Conservation (phyloP, 2,888 invertebrate genomes). For the Sinhomidia bicolor region DNA sequence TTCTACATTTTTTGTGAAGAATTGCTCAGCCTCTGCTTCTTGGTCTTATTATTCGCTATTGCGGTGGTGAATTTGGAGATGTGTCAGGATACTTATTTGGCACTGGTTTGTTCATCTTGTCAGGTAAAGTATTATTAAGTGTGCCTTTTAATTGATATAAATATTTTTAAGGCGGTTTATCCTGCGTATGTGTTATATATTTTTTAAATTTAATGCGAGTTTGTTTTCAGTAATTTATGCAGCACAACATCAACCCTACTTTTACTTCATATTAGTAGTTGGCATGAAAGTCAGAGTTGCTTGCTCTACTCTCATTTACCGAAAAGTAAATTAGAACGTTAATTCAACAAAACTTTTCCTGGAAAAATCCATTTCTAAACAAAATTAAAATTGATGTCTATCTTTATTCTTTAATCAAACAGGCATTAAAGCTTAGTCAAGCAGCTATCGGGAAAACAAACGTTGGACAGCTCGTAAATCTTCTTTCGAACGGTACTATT, state of each 20-base stretch:
- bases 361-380: neutral
- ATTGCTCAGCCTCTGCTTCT: conserved; percentile 78
- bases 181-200: no score
- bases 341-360: neutral
- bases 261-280: conserved; percentile 85
- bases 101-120: conserved; percentile 80
- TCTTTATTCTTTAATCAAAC: neutral
- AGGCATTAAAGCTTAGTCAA: conserved; percentile 90
- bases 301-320: conserved; percentile 91
- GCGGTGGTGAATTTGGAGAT: conserved; percentile 65
- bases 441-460: conserved; percentile 93
- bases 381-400: neutral
- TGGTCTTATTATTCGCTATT: conserved; percentile 78
- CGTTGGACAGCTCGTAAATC: conserved; percentile 95
- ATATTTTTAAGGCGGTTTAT: no score
- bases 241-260: conserved; percentile 83
- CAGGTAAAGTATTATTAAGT: conserved; percentile 69
- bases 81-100: conserved; percentile 82
- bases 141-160: neutral
- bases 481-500: conserved; percentile 90
- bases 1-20: no score
- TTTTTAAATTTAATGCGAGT: no score
- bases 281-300: conserved; percentile 92
- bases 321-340: no score
- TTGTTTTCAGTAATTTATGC: conserved; percentile 80